Conservation (phyloP, 2,113 vertebrate species). For the Aspiorhynchus laticeps region DNA sequence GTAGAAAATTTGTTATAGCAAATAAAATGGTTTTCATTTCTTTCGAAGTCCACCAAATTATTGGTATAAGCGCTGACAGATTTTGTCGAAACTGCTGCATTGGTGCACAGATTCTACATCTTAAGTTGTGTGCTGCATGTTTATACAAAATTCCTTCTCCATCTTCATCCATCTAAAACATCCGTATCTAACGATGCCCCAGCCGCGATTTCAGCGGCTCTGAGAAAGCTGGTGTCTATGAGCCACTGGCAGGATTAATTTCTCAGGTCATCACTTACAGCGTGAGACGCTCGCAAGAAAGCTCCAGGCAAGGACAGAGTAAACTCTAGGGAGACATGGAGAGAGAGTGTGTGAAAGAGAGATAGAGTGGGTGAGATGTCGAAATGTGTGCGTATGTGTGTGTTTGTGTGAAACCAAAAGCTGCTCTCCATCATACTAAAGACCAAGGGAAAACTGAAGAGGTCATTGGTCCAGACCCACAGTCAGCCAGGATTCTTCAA, state of each 20-base stretch:
- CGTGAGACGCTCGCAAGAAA: constrained; percentile 36
- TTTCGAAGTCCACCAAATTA: background rate
- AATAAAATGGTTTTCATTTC: background rate
- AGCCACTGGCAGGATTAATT: constrained; percentile 50
- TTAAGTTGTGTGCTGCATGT: background rate
- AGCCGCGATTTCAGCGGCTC: constrained; percentile 1
- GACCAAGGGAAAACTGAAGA: constrained; percentile 28
- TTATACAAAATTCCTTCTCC: background rate
- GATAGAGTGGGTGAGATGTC: constrained; percentile 27
- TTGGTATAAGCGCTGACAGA: background rate
- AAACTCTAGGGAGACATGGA: constrained; percentile 29
- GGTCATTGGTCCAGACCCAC: constrained; percentile 25
- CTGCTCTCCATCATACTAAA: constrained; percentile 42
- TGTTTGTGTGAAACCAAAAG: constrained; percentile 37
- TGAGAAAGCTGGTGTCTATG: constrained; percentile 13
- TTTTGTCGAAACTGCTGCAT: background rate
- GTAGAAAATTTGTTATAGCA: background rate
- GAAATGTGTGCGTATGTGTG: background rate
- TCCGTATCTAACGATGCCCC: constrained; percentile 35
- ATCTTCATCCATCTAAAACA: constrained; percentile 37
- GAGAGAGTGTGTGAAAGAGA: constrained; percentile 34
- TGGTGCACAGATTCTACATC: background rate
- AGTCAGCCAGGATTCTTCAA: constrained; percentile 25
- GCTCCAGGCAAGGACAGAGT: constrained; percentile 51
- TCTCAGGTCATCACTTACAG: constrained; percentile 55